Evolutionary conservation across 2,888 invertebrate species (phyloP), one percentile per base, ranked within the genome.

Genomic region (Mythimna lalbum): DNA sequence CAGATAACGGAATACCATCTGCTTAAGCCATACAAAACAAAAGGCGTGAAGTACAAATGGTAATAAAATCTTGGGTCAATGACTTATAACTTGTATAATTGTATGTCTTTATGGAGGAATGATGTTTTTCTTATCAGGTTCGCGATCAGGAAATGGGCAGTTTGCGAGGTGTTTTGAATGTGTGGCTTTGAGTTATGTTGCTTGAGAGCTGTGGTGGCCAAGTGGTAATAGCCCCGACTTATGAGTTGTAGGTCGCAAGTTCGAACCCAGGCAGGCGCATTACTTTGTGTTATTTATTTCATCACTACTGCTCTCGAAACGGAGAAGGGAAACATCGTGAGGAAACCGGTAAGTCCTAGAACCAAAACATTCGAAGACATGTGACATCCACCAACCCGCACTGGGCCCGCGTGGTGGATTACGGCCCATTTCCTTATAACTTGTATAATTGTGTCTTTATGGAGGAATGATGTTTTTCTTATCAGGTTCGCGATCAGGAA

Each of bases 61-160:
- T 49, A 62, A 80, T 80, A 73, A 76, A 79, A 49, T 59, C 52
- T 55, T n/a, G 27, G 78, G 78, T 81, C 78, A 53, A 66, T 43
- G 80, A 80, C 80, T 69, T 76, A 60, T 72, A 66, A 60, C 75
- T 76, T 60, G 63, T 74, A 56, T 76, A 80, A 79, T 76, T 79
- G 66, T 66, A 76, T 55, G 31, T 75, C 36, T 68, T 64, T 63
- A 73, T 63, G 76, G 43, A 60, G 10, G 63, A 63, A 63, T 55
- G 59, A 61, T 79, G 68, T 76, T 27, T 31, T 4, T 19, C 47
- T 63, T 79, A 79, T 79, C 79, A 36, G 33, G 19, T 39, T 27
- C 14, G 79, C 73, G 63, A 79, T 79, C 79, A 70, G 64, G 64
- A 78, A 78, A 62, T 50, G 49, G 55, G 33, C 47, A 47, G 71